Conservation (phyloP, 2,113 vertebrate genomes). For the Oryzias javanicus region DNA sequence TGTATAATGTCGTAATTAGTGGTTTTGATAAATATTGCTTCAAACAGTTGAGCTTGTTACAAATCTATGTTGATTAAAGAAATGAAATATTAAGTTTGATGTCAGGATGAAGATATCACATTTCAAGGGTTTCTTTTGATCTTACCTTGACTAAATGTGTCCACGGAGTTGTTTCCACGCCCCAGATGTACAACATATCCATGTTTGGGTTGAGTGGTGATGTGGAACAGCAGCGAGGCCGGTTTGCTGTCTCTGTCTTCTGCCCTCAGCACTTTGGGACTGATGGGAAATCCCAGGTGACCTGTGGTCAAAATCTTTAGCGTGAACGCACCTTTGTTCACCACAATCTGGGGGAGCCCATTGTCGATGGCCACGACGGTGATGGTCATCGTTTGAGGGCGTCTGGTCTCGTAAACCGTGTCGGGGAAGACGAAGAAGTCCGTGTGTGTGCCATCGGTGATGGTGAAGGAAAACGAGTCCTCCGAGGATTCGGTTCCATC, state of each 20-base stretch:
- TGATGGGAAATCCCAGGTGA: slow-evolving; percentile 85
- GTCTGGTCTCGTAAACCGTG: slow-evolving; percentile 87
- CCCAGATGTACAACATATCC: slow-evolving; percentile 86
- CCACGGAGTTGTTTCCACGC: slow-evolving; percentile 87
- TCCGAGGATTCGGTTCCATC: slow-evolving; percentile 83
- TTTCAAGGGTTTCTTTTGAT: slow-evolving; percentile 4
- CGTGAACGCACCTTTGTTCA: slow-evolving; percentile 86
- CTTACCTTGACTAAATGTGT: slow-evolving; percentile 91
- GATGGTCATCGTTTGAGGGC: slow-evolving; percentile 89
- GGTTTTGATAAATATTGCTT: not conserved
- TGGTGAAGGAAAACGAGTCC: slow-evolving; percentile 92
- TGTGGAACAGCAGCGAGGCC: slow-evolving; percentile 76
- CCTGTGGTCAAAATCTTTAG: slow-evolving; percentile 84
- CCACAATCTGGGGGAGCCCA: slow-evolving; percentile 82
- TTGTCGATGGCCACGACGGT: slow-evolving; percentile 83
- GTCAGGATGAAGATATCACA: not conserved
- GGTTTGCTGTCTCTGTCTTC: slow-evolving; percentile 86
- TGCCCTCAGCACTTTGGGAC: slow-evolving; percentile 82
- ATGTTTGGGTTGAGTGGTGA: slow-evolving; percentile 82
- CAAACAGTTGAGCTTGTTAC: not conserved
- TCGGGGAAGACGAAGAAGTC: slow-evolving; percentile 94
- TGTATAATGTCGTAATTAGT: no score
- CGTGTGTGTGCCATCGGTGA: slow-evolving; percentile 88
- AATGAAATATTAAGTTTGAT: not conserved
- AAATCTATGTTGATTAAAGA: not conserved